phyloP scores from a whole-genome alignment of 2,888 invertebrate species.

The Brenthis daphne region DNA sequence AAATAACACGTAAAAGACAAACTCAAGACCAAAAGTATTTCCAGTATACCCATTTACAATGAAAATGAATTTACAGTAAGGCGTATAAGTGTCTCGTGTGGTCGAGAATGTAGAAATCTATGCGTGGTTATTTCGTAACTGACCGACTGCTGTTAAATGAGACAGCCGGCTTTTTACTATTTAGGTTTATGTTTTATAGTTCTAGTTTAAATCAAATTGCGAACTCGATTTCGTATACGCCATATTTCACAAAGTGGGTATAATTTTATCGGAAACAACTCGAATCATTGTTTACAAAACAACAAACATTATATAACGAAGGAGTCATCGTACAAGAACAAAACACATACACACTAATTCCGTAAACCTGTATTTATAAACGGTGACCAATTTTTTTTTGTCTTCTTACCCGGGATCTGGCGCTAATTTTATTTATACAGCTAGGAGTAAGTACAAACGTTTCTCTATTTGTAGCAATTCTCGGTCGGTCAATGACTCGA shows the following conservation, averaged over 20 bases:
- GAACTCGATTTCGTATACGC: not conserved
- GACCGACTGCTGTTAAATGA: constrained; percentile 24
- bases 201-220: constrained; percentile 11
- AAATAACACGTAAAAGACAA: not conserved
- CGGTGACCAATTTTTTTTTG: constrained; percentile 40
- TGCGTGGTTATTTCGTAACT: constrained; percentile 29
- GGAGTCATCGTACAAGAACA: constrained; percentile 37
- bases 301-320: constrained; percentile 31
- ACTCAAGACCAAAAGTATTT: not conserved
- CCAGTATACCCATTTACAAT: not conserved
- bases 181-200: constrained; percentile 23
- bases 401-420: constrained; percentile 44
- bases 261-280: constrained; percentile 3
- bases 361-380: constrained; percentile 44
- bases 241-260: constrained; percentile 2
- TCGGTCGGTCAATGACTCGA: constrained; percentile 42
- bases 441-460: constrained; percentile 41
- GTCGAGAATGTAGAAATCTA: constrained; percentile 29
- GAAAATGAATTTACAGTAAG: constrained; percentile 12
- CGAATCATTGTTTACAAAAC: constrained; percentile 35
- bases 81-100: constrained; percentile 26
- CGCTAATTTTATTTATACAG: constrained; percentile 46
- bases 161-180: constrained; percentile 28
- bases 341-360: constrained; percentile 32
- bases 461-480: constrained; percentile 44